Evolutionary conservation across 2,888 invertebrate species (phyloP).

Genomic region (Chaetoderma sp.): DNA sequence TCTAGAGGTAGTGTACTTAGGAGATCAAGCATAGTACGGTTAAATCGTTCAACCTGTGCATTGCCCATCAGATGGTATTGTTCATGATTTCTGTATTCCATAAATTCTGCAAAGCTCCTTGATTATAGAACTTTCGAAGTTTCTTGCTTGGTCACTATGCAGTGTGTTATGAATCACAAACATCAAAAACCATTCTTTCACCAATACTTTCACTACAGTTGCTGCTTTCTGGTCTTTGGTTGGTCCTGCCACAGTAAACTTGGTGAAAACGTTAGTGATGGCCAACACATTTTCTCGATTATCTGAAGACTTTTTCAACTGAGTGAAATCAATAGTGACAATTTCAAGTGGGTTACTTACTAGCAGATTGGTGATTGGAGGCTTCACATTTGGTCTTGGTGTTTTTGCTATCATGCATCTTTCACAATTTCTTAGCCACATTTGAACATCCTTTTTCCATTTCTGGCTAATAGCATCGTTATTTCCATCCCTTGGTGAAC

Average conservation of each 20-base stretch:
- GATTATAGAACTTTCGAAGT: constrained; percentile 33
- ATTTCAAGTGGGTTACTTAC: not conserved
- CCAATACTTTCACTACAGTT: constrained; percentile 36
- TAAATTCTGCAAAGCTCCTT: constrained; percentile 33
- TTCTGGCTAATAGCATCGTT: not conserved
- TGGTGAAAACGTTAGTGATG: constrained; percentile 31
- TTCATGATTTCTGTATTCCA: constrained; percentile 32
- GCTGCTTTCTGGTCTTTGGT: constrained; percentile 36
- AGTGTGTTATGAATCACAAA: constrained; percentile 37
- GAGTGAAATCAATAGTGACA: not conserved
- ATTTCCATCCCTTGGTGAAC: too few relatives aligned
- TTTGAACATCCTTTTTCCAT: not conserved
- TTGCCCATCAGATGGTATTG: constrained; percentile 41
- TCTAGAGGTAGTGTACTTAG: constrained; percentile 27
- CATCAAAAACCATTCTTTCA: constrained; percentile 36
- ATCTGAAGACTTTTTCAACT: not conserved
- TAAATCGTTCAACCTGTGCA: constrained; percentile 40
- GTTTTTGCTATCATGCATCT: not conserved
- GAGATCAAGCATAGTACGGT: constrained; percentile 36
- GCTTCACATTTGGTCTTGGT: not conserved
- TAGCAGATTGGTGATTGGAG: too few relatives aligned
- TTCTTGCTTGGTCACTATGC: constrained; percentile 38
- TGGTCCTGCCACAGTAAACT: constrained; percentile 38
- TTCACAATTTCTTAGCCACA: not conserved
- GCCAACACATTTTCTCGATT: not conserved